These are phyloP conservation scores for Dipus sagitta DNA, from an alignment of 2,797 vertebrate species.

Conservation along the genomic window DNA sequence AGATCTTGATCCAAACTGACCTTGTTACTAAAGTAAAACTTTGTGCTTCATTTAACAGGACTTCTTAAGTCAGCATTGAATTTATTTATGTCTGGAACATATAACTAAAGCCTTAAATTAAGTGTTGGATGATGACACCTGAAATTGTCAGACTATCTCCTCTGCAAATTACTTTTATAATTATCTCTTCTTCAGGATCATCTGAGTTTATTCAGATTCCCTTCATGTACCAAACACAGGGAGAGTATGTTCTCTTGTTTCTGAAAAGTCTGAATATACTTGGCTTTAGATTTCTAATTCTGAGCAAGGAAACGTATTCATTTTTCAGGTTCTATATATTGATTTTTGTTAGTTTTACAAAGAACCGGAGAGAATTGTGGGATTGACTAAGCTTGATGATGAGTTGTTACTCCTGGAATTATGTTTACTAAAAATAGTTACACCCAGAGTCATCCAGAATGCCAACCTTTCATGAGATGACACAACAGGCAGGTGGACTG, in stretches of 20 bases:
- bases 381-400: neutral
- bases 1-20: conserved; percentile 5
- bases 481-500: conserved; percentile 23
- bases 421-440: conserved; percentile 17
- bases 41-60: conserved; percentile 31
- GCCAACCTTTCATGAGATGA: conserved; percentile 17
- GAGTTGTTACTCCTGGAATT: conserved; percentile 36
- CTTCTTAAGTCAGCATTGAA: conserved; percentile 20
- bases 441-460: neutral
- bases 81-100: conserved; percentile 9
- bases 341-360: conserved; percentile 52
- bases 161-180: conserved; percentile 13
- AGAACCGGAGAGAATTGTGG: neutral
- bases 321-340: conserved; percentile 42
- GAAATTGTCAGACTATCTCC: conserved; percentile 24
- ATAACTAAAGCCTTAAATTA: neutral
- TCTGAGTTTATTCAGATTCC: neutral
- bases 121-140: neutral
- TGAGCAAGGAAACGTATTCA: neutral
- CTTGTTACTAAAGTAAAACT: neutral
- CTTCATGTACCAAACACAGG: conserved; percentile 3
- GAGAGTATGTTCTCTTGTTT: conserved; percentile 5
- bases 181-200: neutral
- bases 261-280: conserved; percentile 42
- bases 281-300: conserved; percentile 37